Percentiles rank a stretch among this genome's conserved stretches.
These are phyloP conservation scores for Myotis davidii DNA, from an alignment of 2,113 vertebrate species.

Conservation along the genomic window DNA sequence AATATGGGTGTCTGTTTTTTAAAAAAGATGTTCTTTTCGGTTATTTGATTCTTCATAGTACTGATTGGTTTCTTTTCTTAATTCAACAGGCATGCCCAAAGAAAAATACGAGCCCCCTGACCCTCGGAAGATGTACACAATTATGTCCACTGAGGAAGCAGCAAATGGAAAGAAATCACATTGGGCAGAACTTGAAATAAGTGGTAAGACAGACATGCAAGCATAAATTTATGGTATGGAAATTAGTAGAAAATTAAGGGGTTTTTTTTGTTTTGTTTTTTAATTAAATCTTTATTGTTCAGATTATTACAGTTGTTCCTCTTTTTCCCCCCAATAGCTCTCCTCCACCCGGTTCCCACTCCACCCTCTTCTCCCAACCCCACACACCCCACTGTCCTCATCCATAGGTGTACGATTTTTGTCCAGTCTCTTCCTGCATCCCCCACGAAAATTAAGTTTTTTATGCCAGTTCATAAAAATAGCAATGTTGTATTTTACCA, in stretches of 20 bases:
- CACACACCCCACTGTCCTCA: too few species aligned
- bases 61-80: slow-evolving; percentile 66
- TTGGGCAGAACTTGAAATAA: slow-evolving; percentile 99
- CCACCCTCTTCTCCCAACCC: too few species aligned
- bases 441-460: slow-evolving; percentile 40
- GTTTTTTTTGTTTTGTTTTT: too few species aligned
- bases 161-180: slow-evolving; percentile 98
- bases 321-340: too few species aligned
- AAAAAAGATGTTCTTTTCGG: slow-evolving; percentile 20
- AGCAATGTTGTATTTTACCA: not conserved
- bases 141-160: slow-evolving; percentile 98
- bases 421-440: too few species aligned
- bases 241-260: slow-evolving; percentile 40
- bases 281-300: too few species aligned
- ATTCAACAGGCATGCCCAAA: slow-evolving; percentile 98
- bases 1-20: not conserved
- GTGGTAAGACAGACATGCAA: slow-evolving; percentile 89
- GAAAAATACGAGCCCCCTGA: slow-evolving; percentile 99
- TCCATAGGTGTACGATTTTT: too few species aligned
- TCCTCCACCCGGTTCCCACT: too few species aligned
- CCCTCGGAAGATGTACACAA: slow-evolving; percentile 99
- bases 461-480: not conserved
- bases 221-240: slow-evolving; percentile 47
- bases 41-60: slow-evolving; percentile 47
- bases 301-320: too few species aligned